These are phyloP conservation scores for Drosophila watanabei DNA, from an alignment of 1,140 invertebrate genomes.

Conservation along the genomic window DNA sequence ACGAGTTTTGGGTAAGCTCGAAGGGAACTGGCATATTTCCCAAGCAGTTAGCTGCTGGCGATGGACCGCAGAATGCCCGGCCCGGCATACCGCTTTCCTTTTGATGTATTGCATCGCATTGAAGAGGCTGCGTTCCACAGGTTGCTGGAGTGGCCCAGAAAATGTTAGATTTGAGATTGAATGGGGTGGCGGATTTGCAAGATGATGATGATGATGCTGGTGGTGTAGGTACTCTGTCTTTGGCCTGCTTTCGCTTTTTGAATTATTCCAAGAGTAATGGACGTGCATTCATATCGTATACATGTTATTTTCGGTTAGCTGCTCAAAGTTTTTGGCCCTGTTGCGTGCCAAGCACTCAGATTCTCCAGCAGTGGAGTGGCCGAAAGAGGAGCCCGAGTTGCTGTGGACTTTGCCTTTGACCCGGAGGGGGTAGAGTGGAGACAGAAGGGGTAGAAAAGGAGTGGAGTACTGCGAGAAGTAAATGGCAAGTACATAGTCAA, in stretches of 20 bases:
- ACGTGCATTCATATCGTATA: constrained; percentile 47
- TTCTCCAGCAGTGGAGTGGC: constrained; percentile 22
- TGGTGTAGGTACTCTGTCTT: constrained; percentile 26
- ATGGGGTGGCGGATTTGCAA: constrained; percentile 8
- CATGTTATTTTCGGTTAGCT: constrained; percentile 53
- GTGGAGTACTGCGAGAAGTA: constrained; percentile 35
- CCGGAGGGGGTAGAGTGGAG: constrained; percentile 2
- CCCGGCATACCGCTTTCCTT: constrained; percentile 80
- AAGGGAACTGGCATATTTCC: constrained; percentile 51
- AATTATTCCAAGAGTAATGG: constrained; percentile 46
- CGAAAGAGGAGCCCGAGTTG: constrained; percentile 32
- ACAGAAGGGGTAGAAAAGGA: not conserved
- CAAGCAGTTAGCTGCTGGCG: constrained; percentile 53
- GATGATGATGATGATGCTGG: constrained; percentile 8
- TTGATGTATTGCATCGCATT: constrained; percentile 83
- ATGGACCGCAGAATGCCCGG: constrained; percentile 59
- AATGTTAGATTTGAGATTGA: constrained; percentile 31
- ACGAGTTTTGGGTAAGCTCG: constrained; percentile 13
- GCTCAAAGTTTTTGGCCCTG: constrained; percentile 57
- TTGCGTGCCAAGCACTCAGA: constrained; percentile 69
- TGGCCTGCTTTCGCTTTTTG: constrained; percentile 42
- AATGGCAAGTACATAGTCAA: constrained; percentile 68
- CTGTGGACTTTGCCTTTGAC: constrained; percentile 76
- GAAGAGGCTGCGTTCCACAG: constrained; percentile 83
- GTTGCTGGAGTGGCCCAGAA: constrained; percentile 68